Evolutionary conservation across 1,140 invertebrate genomes (phyloP), one percentile per base, ranked within the genome.

Genomic region (Neuroterus valhalla): DNA sequence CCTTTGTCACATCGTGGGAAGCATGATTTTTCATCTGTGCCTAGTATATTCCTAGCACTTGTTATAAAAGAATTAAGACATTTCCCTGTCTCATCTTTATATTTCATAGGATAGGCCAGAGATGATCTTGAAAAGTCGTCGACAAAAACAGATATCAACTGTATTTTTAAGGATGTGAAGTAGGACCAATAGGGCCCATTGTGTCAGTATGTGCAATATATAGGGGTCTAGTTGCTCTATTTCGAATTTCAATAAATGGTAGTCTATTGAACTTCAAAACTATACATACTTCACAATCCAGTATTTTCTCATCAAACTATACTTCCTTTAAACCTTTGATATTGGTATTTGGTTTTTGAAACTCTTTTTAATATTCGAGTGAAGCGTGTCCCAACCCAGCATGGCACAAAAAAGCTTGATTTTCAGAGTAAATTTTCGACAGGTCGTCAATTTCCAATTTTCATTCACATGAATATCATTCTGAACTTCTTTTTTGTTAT

Each of bases 101-200:
- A 2, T 17, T 48, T 48, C 5, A 68, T 2, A 3, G 67, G 38
- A 68, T 68, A 68, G 0, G 67, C 42, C n/a, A 38, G n/a, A 1
- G 69, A 17, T 11, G 21, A 12, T 68, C 67, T 68, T 10, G 67
- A 68, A 1, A 43, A 43, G 19, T 68, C 42, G 19, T 45, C 67
- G 3, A 68, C 15, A 68, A 68, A 68, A 4, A 44, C 42, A 0
- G 46, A 14, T 23, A 68, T 68, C 1, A 68, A 45, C 4, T 15
- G 19, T 68, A 45, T 5, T 43, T 21, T 2, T 21, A 44, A 4
- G 67, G 42, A 68, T 45, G 17, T 0, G 42, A 43, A 14, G 12
- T 21, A 19, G 15, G 67, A 15, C 6, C 12, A 11, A 68, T 45
- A 21, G 62, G 62, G 5, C 21, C 23, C 3, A 66, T 66, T 3